Evolutionary conservation across 2,888 invertebrate genomes (phyloP), one percentile per base, ranked within the genome.

Genomic region (Bruchidius siliquastri): DNA sequence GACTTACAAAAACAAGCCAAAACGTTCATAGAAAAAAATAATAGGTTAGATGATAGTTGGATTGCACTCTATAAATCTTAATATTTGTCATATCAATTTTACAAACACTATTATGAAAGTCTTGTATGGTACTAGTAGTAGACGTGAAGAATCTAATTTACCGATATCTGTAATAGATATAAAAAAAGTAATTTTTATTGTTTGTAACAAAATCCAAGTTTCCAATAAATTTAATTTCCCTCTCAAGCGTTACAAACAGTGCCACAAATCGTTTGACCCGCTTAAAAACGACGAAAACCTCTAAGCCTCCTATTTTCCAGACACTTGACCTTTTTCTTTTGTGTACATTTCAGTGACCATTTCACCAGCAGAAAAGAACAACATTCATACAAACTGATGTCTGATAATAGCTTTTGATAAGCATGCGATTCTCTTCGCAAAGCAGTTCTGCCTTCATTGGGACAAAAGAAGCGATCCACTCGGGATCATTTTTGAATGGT

Each of bases 381-480:
- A 18, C 49, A 49, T 49, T 8, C 18, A 49, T 8, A 30, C n/a
- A 18, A 76, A 75, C 72, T 72, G 71, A 74, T 49, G 10, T 49
- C 49, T 49, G 49, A 49, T 49, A 13, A 49, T 49, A 13, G 49
- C 49, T 8, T 49, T 13, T 49, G 49, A 49, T 49, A 49, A 49
- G 49, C 18, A 49, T 8, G 18, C 49, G 18, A 49, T 49, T 49
- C 18, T 49, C 8, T 49, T 49, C 49, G 1, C 49, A 77, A 75
- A 74, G 74, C 77, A 73, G 76, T 77, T 74, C 74, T 69, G 74
- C 74, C 74, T 73, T 76, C 75, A 71, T 76, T 74, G 69, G 72
- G 70, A 72, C 74, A 73, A 77, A 75, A 70, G 74, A 74, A 68
- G 68, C 72, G 74, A 72, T 70, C 71, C 67, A n/a, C 73, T 77